Conservation (phyloP, 2,888 invertebrate species). For the Onchidella celtica region DNA sequence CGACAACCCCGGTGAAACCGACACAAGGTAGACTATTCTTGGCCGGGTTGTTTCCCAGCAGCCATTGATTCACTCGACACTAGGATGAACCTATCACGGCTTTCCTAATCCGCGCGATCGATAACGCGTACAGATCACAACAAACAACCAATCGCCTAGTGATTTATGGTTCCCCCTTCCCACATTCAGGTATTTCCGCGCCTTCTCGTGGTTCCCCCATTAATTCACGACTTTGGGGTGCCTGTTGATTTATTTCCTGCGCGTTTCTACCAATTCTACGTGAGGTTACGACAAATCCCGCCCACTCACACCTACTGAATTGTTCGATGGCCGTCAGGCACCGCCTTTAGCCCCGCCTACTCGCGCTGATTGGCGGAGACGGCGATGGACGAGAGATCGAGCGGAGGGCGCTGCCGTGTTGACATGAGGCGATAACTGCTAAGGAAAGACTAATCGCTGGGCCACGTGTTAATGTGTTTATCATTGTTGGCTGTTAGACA, state of each 20-base stretch:
- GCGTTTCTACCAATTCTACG: not conserved
- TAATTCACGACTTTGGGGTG: not conserved
- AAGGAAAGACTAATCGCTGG: not conserved
- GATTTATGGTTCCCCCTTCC: constrained; percentile 16
- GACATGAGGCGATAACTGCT: not conserved
- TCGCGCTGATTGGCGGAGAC: not conserved
- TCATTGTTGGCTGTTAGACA: not conserved
- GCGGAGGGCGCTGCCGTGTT: not conserved
- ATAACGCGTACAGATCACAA: not conserved
- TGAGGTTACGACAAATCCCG: not conserved
- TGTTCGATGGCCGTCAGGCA: not conserved
- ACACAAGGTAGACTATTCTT: not conserved
- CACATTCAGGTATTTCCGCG: not conserved
- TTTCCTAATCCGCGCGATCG: constrained; percentile 16
- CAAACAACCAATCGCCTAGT: not conserved
- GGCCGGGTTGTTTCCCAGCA: not conserved
- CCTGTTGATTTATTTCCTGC: not conserved
- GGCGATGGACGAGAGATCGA: not conserved
- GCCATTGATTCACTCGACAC: not conserved
- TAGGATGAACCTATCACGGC: constrained; percentile 17
- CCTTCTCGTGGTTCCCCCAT: too few relatives aligned
- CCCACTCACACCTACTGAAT: not conserved
- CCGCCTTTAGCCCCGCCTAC: constrained; percentile 7
- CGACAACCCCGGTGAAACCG: not conserved
- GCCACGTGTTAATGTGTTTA: constrained; percentile 7